Percentiles rank a stretch among this genome's conserved stretches.
Evolutionary conservation across 2,113 vertebrate species (phyloP).

Genomic region (Rutilus rutilus): DNA sequence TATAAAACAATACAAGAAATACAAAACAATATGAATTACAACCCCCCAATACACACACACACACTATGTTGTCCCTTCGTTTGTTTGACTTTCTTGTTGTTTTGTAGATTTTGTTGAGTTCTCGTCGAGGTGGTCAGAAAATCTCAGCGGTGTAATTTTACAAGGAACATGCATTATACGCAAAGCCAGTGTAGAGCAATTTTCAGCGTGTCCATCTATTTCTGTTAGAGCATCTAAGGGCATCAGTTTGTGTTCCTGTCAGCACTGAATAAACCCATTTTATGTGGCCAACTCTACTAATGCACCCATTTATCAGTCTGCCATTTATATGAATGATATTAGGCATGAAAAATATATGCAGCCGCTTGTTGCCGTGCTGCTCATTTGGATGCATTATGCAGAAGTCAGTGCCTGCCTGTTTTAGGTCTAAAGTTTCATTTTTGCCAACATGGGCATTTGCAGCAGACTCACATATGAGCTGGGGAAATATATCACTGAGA

Average conservation of each 20-base stretch:
- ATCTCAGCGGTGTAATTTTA: background rate
- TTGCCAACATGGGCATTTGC: constrained; percentile 28
- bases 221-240: constrained; percentile 1
- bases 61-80: no score
- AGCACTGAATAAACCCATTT: constrained; percentile 28
- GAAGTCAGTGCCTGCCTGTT: background rate
- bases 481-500: constrained; percentile 34
- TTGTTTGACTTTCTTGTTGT: no score
- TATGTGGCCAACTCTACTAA: constrained; percentile 33
- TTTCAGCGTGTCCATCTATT: background rate
- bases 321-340: constrained; percentile 30
- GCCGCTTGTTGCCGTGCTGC: background rate
- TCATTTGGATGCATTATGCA: constrained; percentile 19
- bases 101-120: background rate
- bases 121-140: background rate
- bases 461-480: background rate
- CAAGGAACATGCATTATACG: background rate
- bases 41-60: no score
- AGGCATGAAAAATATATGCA: constrained; percentile 33
- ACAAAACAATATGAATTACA: no score
- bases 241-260: constrained; percentile 11
- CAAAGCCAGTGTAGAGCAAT: background rate
- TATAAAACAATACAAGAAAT: no score
- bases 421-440: constrained; percentile 40
- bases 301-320: constrained; percentile 47